Base-by-base conservation (phyloP, 2,888 invertebrate species). In the Heteropelma amictum region DNA sequence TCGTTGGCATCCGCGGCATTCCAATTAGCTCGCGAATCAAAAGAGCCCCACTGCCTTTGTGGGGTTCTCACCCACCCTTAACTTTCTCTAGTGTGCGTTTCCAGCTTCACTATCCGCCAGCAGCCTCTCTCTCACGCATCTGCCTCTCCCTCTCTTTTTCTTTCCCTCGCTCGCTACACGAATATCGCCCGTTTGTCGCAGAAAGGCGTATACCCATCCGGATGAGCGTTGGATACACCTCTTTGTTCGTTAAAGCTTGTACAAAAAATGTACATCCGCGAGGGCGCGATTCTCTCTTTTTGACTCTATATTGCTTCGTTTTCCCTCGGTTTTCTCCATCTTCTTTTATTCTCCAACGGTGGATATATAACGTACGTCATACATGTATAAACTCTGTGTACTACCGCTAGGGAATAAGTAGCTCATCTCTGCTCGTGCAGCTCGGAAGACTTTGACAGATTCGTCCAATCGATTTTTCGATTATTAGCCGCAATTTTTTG, bases 21-120 rank as follows among this genome's bases (percentile, higher is more conserved):
- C 88, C 88, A 88, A 88, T 88, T 87, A 87, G 88, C 88, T 87
- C 86, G 87, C 87, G 88, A 88, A 88, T 88, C 88, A 88, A 88
- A 88, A 87, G 88, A 88, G 87, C 87, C 87, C 83, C 85, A 86
- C 83, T 87, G 87, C 88, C 88, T 88, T 88, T 88, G 88, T 88
- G 87, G 86, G 85, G 83, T n/a, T 86, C 83, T 87, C 85, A 84
- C 85, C 85, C 81, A 80, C 78, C 82, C 77, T 73, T 69, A 70
- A 70, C 81, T 68, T 40, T 54, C 47, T 26, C 51, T 53, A 42
- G 17, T 30, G 60, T 51, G 68, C 68, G 58, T 68, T 67, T 33
- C 33, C 42, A 64, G 40, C 71, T 70, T 72, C 70, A 58, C 45
- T 63, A 56, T n/a, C n/a, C n/a, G n/a, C n/a, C n/a, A n/a, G n/a